Base-by-base conservation (phyloP, 2,113 vertebrate species). In the Trematocara unimaculatum region DNA sequence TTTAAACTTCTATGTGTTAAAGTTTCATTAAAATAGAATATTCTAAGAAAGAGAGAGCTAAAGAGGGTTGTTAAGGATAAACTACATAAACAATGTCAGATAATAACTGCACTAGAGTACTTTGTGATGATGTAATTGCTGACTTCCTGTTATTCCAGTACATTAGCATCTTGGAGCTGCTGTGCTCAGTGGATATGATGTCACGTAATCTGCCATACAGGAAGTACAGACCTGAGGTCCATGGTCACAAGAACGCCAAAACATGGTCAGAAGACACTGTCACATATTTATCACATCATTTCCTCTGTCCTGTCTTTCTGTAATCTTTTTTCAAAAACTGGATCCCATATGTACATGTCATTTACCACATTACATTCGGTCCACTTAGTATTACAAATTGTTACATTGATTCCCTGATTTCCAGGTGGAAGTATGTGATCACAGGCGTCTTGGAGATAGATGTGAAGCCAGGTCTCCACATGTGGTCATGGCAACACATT, bases 111-210 rank as follows among this genome's bases (percentile, higher is more conserved):
- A 33, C 17, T 51, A 38, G 33, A 49, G 23, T 86, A 10, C 56
- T 81, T 79, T 77, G 4, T 79, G 35, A 29, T 47, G 12, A 7
- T 49, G 26, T 90, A 85, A 92, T 79, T 38, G 8, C 20, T 90
- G 54, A 51, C 45, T 84, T 86, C 87, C 18, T 95, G 81, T 81
- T 17, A 40, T 89, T 95, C 33, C 84, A 99, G 99, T 99, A 99
- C 91, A 97, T 99, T 95, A 99, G 99, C 94, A 96, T 99, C 85
- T 96, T 99, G 97, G 98, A 99, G 92, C 96, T 99, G 84, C 97
- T 99, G 89, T 97, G 98, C 79, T 99, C 99, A 26, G 87, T 99
- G 90, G 98, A 99, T 95, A 97, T 98, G 98, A 99, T 99, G 99
- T 97, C 97, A 31, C 97, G 98, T 33, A 99, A 99, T 93, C 93